phyloP scores from a whole-genome alignment of 2,888 invertebrate species.

The Schizaphis graminum region DNA sequence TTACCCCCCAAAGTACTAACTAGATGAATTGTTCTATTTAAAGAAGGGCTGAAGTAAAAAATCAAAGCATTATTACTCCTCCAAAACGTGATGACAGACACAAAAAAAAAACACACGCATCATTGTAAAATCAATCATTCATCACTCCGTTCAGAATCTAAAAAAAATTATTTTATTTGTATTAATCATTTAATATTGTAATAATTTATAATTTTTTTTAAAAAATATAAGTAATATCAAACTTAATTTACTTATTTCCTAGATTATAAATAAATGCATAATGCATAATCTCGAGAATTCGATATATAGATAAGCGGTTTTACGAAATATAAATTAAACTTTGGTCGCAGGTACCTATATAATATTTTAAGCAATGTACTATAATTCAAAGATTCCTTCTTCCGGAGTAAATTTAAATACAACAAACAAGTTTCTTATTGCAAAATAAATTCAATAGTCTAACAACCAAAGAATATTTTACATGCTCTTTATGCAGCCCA shows the following conservation, averaged over 20 bases:
- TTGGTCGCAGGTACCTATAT: neutral
- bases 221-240: neutral
- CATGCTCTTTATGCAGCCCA: neutral
- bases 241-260: neutral
- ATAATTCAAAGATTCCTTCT: neutral
- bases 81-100: too few relatives aligned
- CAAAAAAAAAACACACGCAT: too few relatives aligned
- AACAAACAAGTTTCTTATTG: neutral
- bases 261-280: neutral
- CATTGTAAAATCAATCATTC: too few relatives aligned
- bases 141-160: too few relatives aligned
- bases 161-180: too few relatives aligned
- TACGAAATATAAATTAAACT: neutral
- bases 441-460: neutral
- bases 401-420: neutral
- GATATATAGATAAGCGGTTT: neutral
- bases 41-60: too few relatives aligned
- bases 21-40: too few relatives aligned
- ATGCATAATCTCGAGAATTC: neutral
- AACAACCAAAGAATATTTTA: neutral
- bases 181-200: too few relatives aligned
- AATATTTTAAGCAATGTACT: neutral
- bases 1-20: too few relatives aligned
- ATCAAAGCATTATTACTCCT: too few relatives aligned
- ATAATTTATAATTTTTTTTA: too few relatives aligned